Percentiles rank a stretch among this genome's conserved stretches.
phyloP scores from a whole-genome alignment of 1,140 invertebrate species.

The Carposina sasakii region DNA sequence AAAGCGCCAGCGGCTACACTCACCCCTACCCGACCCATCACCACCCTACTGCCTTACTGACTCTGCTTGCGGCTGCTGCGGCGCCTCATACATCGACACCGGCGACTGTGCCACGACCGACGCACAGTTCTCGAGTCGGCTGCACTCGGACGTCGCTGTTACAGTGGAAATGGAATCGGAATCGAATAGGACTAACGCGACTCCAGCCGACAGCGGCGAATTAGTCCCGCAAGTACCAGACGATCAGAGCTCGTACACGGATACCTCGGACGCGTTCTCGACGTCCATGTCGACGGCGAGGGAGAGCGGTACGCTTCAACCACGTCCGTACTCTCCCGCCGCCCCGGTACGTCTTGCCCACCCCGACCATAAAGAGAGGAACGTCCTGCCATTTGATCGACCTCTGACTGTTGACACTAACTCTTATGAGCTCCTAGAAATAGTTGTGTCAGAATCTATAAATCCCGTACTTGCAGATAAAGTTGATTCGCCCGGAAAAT shows the following conservation, averaged over 20 bases:
- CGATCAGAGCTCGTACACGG: conserved; percentile 30
- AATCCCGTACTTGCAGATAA: conserved; percentile 22
- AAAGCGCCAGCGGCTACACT: conserved; percentile 13
- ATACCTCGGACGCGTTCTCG: conserved; percentile 38
- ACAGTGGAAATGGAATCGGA: conserved; percentile 12
- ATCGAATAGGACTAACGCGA: conserved; percentile 3
- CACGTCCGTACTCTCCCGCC: neutral
- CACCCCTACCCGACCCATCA: neutral
- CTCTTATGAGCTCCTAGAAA: conserved; percentile 59
- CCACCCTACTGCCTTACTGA: neutral
- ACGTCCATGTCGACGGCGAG: conserved; percentile 40
- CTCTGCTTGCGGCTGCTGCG: neutral
- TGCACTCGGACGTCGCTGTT: conserved; percentile 13
- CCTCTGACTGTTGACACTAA: conserved; percentile 34
- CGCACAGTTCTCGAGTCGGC: neutral
- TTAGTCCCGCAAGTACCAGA: conserved; percentile 6
- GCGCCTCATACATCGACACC: too few species aligned
- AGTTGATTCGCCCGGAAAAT: conserved; percentile 25
- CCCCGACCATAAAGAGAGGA: conserved; percentile 33
- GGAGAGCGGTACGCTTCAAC: conserved; percentile 16
- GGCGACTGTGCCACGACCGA: neutral
- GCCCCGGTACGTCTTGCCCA: conserved; percentile 5
- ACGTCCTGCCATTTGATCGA: conserved; percentile 31
- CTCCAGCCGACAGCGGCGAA: conserved; percentile 11
- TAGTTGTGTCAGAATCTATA: conserved; percentile 64